Percentiles rank a stretch among this genome's conserved stretches.
These are phyloP conservation scores for Leptura quadrifasciata DNA, from an alignment of 2,888 invertebrate species.

Conservation along the genomic window DNA sequence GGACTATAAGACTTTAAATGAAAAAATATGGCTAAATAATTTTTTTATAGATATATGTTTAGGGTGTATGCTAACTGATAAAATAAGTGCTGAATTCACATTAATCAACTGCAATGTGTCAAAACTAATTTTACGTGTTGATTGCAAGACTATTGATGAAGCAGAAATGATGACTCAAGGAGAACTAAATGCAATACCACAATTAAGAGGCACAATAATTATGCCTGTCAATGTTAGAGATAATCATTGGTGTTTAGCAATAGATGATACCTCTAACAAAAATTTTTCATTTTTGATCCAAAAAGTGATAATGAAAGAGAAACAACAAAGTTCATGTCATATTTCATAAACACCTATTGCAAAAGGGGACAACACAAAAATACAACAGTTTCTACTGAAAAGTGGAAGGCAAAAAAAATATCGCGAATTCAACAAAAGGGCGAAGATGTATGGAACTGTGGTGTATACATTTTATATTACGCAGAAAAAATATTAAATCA, in stretches of 20 bases:
- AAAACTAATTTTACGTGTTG: slow-evolving; percentile 7
- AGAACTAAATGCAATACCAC: too few relatives aligned
- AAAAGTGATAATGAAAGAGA: neutral
- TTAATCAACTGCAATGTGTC: slow-evolving; percentile 14
- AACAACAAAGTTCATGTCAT: neutral
- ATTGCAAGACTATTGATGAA: neutral
- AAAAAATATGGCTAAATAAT: slow-evolving; percentile 21
- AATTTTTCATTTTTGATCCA: slow-evolving; percentile 5
- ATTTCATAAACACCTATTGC: too few relatives aligned
- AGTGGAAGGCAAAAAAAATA: too few relatives aligned
- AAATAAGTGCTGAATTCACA: neutral
- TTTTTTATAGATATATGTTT: slow-evolving; percentile 24
- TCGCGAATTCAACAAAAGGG: too few relatives aligned
- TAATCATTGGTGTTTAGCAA: slow-evolving; percentile 22
- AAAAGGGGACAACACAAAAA: too few relatives aligned
- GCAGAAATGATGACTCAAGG: neutral
- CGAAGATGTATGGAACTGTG: too few relatives aligned
- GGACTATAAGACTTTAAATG: slow-evolving; percentile 17
- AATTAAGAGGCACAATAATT: slow-evolving; percentile 4
- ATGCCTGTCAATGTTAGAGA: slow-evolving; percentile 3
- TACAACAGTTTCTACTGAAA: too few relatives aligned
- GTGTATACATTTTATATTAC: too few relatives aligned
- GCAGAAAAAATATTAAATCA: too few relatives aligned
- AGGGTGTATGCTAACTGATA: too few relatives aligned
- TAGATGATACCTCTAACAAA: slow-evolving; percentile 2